These are phyloP conservation scores for Chiroxiphia lanceolata DNA, from an alignment of 2,797 vertebrate genomes.

Conservation along the genomic window DNA sequence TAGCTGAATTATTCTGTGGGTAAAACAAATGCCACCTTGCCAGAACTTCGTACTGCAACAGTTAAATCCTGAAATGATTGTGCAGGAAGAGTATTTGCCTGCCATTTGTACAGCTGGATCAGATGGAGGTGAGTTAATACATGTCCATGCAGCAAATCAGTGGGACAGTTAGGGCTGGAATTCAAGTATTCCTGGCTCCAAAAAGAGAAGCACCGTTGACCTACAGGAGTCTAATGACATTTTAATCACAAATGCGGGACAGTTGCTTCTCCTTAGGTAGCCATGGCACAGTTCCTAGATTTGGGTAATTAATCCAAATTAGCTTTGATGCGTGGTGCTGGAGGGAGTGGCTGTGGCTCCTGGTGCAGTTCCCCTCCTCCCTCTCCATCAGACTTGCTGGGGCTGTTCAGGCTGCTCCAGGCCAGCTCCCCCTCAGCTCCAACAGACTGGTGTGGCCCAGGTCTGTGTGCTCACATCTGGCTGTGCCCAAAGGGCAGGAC, in stretches of 20 bases:
- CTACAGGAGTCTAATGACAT: conserved; percentile 41
- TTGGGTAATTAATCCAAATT: neutral
- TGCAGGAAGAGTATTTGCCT: neutral
- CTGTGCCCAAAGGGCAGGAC: neutral
- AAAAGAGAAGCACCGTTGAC: neutral
- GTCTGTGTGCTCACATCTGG: neutral
- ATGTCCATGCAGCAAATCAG: neutral
- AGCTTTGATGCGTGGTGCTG: neutral
- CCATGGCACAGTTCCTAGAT: conserved; percentile 26
- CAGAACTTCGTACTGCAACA: neutral
- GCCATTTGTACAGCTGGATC: neutral
- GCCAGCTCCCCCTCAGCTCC: neutral
- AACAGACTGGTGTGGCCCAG: neutral
- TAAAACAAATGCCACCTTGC: neutral
- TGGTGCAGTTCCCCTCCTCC: neutral
- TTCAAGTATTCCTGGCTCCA: neutral
- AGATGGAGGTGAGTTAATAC: neutral
- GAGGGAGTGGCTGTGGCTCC: neutral
- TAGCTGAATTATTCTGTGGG: neutral
- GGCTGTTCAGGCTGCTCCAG: neutral
- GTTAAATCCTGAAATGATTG: neutral
- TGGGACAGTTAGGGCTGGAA: neutral
- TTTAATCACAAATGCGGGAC: conserved; percentile 20
- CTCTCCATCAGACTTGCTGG: neutral
- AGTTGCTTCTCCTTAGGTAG: conserved; percentile 39